Evolutionary conservation across 2,113 vertebrate species (phyloP), one percentile per base, ranked within the genome.

Genomic region (Pycnonotus jocosus): DNA sequence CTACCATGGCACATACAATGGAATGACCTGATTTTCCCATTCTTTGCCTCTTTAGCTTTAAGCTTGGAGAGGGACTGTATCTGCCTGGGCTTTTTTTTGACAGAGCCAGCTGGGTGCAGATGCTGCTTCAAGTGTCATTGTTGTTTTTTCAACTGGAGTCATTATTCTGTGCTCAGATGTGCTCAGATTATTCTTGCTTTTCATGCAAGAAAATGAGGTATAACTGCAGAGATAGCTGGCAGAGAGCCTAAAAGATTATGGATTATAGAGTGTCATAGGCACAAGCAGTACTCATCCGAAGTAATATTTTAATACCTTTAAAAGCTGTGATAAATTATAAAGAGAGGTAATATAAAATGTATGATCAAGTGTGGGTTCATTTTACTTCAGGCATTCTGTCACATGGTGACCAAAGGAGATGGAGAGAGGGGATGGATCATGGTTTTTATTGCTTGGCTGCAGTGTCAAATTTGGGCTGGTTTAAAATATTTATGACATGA

Each of bases 301-400:
- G 20, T 72, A 92, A 92, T 61, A 91, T 85, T 89, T 93, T 92
- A 91, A 95, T 93, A 70, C 69, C 40, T 89, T 87, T 93, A 91
- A 95, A 92, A 86, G 51, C 51, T 65, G n/a, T 21, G 69, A 77
- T 93, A 97, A 92, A 93, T 96, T 90, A 85, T 53, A 91, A 91
- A 93, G 78, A 93, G 95, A 91, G 37, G 47, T 51, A 79, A 71
- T 62, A 68, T 80, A 94, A 89, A 95, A 86, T 53, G 60, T 64
- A 72, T 86, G 53, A 89, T 91, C 79, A 86, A 95, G n/a, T 62
- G 65, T 86, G 58, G 53, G 30, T 21, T 95, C 35, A 27, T 81
- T 95, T 96, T 92, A 74, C 64, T 94, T 90, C 56, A 90, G 42
- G 15, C 31, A 28, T 28, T 90, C 23, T 48, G 10, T 80, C 48